Evolutionary conservation across 2,113 vertebrate genomes (phyloP).

Genomic region (Prolemur simus): DNA sequence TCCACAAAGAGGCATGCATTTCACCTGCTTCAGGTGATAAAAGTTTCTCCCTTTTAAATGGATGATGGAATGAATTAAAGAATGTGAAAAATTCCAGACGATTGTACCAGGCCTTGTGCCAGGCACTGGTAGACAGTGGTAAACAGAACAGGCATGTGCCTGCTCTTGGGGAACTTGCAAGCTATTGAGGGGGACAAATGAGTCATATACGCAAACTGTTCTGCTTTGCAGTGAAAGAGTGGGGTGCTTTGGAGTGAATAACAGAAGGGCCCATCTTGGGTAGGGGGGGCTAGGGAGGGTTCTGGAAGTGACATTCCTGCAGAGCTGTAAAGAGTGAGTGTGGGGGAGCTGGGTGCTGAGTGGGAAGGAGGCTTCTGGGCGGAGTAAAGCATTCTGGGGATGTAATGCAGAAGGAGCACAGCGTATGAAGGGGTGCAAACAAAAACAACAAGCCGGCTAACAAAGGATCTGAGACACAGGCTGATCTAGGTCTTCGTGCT

Average conservation of each 20-base stretch:
- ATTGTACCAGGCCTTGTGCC: neutral
- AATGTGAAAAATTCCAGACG: neutral
- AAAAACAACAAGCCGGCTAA: neutral
- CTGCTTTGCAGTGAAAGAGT: neutral
- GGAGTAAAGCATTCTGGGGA: accelerated
- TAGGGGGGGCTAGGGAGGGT: neutral
- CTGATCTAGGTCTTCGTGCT: neutral
- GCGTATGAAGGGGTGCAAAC: neutral
- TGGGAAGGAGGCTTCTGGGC: neutral
- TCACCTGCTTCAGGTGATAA: neutral
- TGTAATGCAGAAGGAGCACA: neutral
- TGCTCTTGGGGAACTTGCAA: neutral
- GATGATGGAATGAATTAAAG: neutral
- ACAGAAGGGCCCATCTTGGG: neutral
- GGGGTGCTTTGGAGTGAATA: neutral
- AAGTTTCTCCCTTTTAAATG: neutral
- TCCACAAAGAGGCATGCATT: neutral
- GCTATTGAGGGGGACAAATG: neutral
- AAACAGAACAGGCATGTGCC: neutral
- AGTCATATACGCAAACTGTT: neutral
- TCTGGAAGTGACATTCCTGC: neutral
- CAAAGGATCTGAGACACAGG: neutral
- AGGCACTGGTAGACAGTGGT: neutral
- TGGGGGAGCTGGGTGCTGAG: neutral
- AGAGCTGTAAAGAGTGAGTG: neutral